phyloP scores from a whole-genome alignment of 1,140 invertebrate genomes.

The Pogonomyrmex californicus region DNA sequence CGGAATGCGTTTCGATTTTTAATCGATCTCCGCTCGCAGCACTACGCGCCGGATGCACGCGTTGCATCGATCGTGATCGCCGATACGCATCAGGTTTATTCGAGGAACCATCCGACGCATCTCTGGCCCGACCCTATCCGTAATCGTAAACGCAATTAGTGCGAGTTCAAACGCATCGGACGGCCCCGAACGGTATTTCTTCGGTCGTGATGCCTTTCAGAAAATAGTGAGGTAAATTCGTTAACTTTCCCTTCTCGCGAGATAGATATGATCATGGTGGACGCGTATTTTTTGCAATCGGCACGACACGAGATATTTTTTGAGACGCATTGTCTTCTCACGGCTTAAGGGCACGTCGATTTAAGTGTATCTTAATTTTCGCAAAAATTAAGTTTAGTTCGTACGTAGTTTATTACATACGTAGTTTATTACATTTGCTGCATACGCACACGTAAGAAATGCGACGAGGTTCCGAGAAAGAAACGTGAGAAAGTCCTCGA shows the following conservation, averaged over 20 bases:
- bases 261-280: background rate
- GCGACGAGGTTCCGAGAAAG: slow-evolving; percentile 52
- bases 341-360: background rate
- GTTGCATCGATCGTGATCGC: slow-evolving; percentile 3
- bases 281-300: background rate
- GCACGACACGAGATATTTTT: background rate
- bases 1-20: slow-evolving; percentile 51
- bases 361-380: slow-evolving; percentile 30
- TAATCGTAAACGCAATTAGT: slow-evolving; percentile 38
- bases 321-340: too few species aligned
- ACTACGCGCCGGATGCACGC: background rate
- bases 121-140: background rate
- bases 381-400: background rate
- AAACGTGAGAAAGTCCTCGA: slow-evolving; percentile 73
- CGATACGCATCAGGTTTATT: background rate
- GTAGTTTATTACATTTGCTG: slow-evolving; percentile 48
- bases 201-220: background rate
- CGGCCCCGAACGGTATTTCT: background rate
- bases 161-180: background rate
- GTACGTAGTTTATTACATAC: slow-evolving; percentile 35
- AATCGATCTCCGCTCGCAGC: slow-evolving; percentile 52
- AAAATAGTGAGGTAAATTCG: slow-evolving; percentile 7
- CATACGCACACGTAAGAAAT: background rate
- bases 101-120: background rate
- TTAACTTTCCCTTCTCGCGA: background rate